These are phyloP conservation scores for Sebastolobus alascanus DNA, from an alignment of 2,797 vertebrate genomes.

Conservation along the genomic window DNA sequence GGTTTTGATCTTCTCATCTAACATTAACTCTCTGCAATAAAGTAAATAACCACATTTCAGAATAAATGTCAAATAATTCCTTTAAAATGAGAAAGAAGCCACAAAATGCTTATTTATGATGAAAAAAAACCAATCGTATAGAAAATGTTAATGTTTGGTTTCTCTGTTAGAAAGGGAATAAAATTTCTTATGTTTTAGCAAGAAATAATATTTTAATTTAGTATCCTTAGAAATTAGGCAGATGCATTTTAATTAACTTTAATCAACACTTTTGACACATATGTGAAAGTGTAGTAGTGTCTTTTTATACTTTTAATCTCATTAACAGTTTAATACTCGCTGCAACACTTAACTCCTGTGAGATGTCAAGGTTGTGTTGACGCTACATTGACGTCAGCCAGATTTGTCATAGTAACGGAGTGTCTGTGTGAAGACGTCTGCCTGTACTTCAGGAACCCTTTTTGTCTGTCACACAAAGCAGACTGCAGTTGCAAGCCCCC, in stretches of 20 bases:
- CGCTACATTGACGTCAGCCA: slow-evolving; percentile 24
- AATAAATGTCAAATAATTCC: background rate
- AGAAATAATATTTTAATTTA: background rate
- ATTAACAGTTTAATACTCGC: background rate
- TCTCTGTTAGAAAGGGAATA: background rate
- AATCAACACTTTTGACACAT: background rate
- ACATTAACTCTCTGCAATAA: background rate
- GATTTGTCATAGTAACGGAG: slow-evolving; percentile 44
- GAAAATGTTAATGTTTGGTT: background rate
- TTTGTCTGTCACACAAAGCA: slow-evolving; percentile 18
- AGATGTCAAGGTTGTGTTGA: slow-evolving; percentile 36
- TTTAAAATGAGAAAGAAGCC: background rate
- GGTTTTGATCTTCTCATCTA: background rate
- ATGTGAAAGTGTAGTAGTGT: background rate
- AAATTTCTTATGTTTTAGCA: background rate
- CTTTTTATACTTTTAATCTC: background rate
- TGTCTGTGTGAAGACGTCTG: slow-evolving; percentile 14
- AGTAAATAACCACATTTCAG: background rate
- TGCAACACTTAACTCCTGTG: background rate
- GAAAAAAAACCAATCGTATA: background rate
- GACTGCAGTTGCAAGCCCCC: background rate
- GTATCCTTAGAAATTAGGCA: background rate
- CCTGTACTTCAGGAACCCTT: slow-evolving; percentile 1
- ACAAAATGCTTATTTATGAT: background rate
- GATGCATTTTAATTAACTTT: background rate